Evolutionary conservation across 2,113 vertebrate genomes (phyloP), one percentile per base, ranked within the genome.

Genomic region (Numenius arquata): DNA sequence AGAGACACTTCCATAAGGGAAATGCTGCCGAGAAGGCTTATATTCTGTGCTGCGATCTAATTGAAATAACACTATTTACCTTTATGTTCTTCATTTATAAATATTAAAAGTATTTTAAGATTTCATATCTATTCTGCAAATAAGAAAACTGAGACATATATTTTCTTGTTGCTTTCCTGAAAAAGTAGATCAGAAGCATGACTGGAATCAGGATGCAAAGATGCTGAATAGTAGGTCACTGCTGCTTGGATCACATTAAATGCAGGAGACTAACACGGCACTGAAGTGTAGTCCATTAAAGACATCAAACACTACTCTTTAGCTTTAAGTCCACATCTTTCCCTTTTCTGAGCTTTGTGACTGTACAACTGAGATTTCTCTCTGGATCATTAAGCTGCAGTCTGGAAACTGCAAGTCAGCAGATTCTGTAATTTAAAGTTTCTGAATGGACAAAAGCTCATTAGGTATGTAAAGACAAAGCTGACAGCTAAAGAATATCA

Each of bases 361-460:
- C 53, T 79, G 84, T 75, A 79, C 65, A 79, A 88, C 81, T 89
- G 89, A 96, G 88, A 88, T 85, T 95, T 87, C 72, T 84, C 79
- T 93, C 85, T 79, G 81, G 74, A 91, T 95, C 91, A 94, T 83
- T 89, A 93, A 91, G 58, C 81, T 58, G 78, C 58, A 73, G 62
- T 38, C 43, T 94, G 77, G 77, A 92, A 94, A 90, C 27, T 88
- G 85, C 89, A 96, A 91, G 87, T 93, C 88, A 93, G 94, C 93
- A 94, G 65, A 94, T 89, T 76, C 77, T 91, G 41, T 41, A 91
- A 93, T 94, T 94, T 85, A 72, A 87, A 89, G 32, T 88, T 96
- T 96, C 74, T 91, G 85, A 96, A 89, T 56, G 74, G 81, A 89
- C 91, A 86, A 89, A 89, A 96, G 62, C 87, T 93, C 81, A 76